Evolutionary conservation across 2,797 vertebrate genomes (phyloP).

Genomic region (Lacerta agilis): DNA sequence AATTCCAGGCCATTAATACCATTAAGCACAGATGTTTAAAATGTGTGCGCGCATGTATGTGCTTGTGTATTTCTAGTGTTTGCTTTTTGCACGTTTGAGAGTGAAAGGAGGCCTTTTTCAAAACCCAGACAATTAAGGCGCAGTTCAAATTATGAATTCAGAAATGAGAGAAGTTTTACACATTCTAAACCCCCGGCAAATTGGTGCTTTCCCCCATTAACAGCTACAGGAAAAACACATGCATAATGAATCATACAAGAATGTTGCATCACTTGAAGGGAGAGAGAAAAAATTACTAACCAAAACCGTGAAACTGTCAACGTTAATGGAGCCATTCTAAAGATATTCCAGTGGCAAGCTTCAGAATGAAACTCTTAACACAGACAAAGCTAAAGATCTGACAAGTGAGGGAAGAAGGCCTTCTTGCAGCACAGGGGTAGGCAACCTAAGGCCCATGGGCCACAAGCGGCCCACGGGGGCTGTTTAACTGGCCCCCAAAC

Average conservation of each 20-base stretch:
- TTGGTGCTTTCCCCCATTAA: not conserved
- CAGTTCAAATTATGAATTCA: not conserved
- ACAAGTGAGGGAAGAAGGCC: not conserved
- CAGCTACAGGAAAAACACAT: not conserved
- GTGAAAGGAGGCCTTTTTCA: not conserved
- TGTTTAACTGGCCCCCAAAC: no score
- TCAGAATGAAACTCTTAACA: not conserved
- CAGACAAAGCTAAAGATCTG: not conserved
- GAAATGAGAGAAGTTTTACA: not conserved
- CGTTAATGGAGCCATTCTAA: not conserved
- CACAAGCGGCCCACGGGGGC: no score
- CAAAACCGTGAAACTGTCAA: not conserved
- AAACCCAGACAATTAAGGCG: not conserved
- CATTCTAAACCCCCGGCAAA: not conserved
- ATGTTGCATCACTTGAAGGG: no score
- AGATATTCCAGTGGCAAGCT: not conserved
- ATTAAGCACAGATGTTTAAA: not conserved
- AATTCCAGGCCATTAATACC: not conserved
- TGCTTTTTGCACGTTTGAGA: not conserved
- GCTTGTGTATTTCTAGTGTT: no score
- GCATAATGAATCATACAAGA: not conserved
- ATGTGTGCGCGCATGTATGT: not conserved
- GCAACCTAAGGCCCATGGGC: no score
- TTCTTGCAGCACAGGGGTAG: not conserved
- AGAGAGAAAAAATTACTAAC: not conserved